A percentile compares a stretch with the other conserved stretches of the same genome.
Evolutionary conservation across 2,113 vertebrate genomes (phyloP).

Genomic region (Myotis yumanensis): DNA sequence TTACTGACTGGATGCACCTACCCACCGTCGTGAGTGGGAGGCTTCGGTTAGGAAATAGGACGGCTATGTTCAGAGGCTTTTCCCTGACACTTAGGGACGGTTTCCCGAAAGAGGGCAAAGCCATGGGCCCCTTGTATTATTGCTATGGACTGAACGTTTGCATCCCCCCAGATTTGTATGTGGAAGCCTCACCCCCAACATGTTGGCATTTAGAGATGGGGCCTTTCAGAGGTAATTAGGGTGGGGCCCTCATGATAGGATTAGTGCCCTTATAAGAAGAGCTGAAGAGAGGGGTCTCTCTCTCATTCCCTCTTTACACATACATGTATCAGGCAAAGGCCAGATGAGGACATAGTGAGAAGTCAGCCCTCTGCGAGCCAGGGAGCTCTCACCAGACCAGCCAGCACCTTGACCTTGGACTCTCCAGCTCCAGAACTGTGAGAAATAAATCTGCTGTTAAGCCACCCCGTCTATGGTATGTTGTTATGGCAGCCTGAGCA

Average conservation of each 20-base stretch:
- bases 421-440: not conserved
- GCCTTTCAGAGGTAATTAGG: not conserved
- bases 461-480: not conserved
- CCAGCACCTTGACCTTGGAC: not conserved
- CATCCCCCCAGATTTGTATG: not conserved
- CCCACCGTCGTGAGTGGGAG: no score
- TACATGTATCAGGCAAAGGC: not conserved
- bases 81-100: not conserved
- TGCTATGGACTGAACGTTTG: not conserved
- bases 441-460: not conserved
- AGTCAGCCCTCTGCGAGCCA: no score
- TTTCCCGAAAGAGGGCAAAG: not conserved
- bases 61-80: not conserved
- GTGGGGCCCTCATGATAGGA: not conserved
- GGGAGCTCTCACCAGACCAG: not conserved
- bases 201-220: not conserved
- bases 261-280: not conserved
- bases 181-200: not conserved
- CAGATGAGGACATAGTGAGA: not conserved
- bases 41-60: not conserved
- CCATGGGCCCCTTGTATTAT: not conserved
- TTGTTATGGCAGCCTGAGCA: not conserved
- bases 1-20: fast-evolving
- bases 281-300: not conserved
- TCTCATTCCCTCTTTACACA: not conserved